A percentile compares a stretch with the other conserved stretches of the same genome.
Conservation (phyloP, 2,888 invertebrate genomes). For the Tipula lateralis region DNA sequence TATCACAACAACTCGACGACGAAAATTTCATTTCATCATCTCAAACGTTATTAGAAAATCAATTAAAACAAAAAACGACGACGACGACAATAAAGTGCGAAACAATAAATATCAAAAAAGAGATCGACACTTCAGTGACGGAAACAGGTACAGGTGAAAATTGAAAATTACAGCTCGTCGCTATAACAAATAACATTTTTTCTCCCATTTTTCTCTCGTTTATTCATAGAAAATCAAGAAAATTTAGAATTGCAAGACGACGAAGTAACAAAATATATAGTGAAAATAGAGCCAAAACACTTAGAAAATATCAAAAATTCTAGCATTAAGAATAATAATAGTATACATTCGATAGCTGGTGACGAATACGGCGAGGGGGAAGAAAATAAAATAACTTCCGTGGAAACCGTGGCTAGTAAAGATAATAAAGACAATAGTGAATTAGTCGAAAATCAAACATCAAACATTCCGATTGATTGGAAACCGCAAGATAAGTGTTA, state of each 20-base stretch:
- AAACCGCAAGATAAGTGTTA: conserved; percentile 78
- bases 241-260: conserved; percentile 38
- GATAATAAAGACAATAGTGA: conserved; percentile 43
- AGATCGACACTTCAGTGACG: conserved; percentile 12
- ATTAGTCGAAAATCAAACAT: conserved; percentile 38
- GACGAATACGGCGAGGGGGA: not conserved
- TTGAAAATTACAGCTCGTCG: conserved; percentile 30
- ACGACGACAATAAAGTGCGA: conserved; percentile 35
- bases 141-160: conserved; percentile 26
- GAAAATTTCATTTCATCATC: conserved; percentile 30
- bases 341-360: conserved; percentile 33
- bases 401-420: conserved; percentile 39
- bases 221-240: conserved; percentile 32
- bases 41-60: conserved; percentile 34
- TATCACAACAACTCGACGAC: conserved; percentile 7
- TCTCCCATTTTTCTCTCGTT: not conserved
- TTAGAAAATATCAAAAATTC: conserved; percentile 21
- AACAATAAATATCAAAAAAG: conserved; percentile 31
- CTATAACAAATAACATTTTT: conserved; percentile 20
- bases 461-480: conserved; percentile 60
- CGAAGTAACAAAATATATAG: conserved; percentile 33
- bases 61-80: conserved; percentile 34
- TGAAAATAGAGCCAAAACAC: conserved; percentile 33
- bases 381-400: not conserved
- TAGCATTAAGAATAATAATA: conserved; percentile 37